Base-by-base conservation (phyloP, 1,140 invertebrate genomes). In the Micrasema longulum region DNA sequence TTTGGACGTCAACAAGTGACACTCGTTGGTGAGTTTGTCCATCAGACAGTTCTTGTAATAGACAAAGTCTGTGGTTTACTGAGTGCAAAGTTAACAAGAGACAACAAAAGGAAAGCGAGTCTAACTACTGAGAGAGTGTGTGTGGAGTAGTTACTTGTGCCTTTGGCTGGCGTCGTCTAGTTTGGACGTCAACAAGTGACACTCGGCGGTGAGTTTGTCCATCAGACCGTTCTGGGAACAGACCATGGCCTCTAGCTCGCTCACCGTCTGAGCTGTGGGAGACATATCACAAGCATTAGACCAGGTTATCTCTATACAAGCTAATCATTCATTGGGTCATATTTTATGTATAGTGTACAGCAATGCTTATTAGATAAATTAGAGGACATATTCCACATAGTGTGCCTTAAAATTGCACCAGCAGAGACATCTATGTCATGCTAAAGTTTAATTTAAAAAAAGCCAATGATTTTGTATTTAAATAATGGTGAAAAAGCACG, bases 191-290 rank as follows among this genome's bases (percentile, higher is more conserved):
- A 95, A 88, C 83, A 88, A 89, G 87, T 92, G 92, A 88, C 93
- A 94, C 88, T 95, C 92, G 78, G 85, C 87, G 79, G 92, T 92
- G 80, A 95, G 89, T 89, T 92, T 93, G 87, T 93, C 92, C 90
- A 94, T 91, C 88, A 94, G 89, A 88, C 89, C 89, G 87, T 92
- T 93, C 89, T 95, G 93, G 84, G 91, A 92, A 84, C 90, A 90
- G 86, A 95, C 90, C 88, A 93, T 91, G 81, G 89, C 88, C 88
- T 94, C 92, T 85, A 95, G 89, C 86, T 92, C 92, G 87, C 89
- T 88, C 82, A 94, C 91, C 79, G 91, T 93, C 85, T 90, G 89
- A 89, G 88, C 91, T 92, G 89, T 83, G 45, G 64, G 64, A 50
- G 12, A 14, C n/a, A n/a, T n/a, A n/a, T n/a, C n/a, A n/a, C n/a